Conservation (phyloP, 2,888 invertebrate species). For the Dryomyza anilis region DNA sequence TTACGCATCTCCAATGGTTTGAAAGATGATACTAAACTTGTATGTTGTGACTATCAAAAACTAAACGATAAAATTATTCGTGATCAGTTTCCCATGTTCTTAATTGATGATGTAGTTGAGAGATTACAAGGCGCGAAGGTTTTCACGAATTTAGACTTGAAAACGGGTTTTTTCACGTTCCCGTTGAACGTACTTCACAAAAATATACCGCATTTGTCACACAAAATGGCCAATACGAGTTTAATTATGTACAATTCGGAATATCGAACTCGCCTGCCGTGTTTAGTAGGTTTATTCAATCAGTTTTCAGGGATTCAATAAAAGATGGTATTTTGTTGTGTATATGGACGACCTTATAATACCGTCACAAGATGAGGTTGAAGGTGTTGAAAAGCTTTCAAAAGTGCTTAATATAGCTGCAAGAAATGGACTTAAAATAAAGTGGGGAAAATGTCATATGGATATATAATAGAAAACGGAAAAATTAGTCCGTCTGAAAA, state of each 20-base stretch:
- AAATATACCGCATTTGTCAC: slow-evolving; percentile 34
- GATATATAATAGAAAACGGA: not conserved
- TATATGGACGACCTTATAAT: slow-evolving; percentile 37
- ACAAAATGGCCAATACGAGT: slow-evolving; percentile 33
- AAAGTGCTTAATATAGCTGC: not conserved
- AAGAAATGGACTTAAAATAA: not conserved
- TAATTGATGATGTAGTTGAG: slow-evolving; percentile 31
- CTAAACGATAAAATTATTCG: slow-evolving; percentile 24
- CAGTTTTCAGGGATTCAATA: slow-evolving; percentile 32
- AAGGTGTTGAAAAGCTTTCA: slow-evolving; percentile 19
- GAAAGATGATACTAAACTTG: not conserved
- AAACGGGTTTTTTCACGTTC: slow-evolving; percentile 38
- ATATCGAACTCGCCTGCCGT: slow-evolving; percentile 33
- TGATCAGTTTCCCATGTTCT: slow-evolving; percentile 27
- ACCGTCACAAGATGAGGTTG: slow-evolving; percentile 29
- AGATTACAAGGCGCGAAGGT: slow-evolving; percentile 30
- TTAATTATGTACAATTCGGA: slow-evolving; percentile 32
- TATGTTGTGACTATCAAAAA: too few relatives aligned
- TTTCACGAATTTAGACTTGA: slow-evolving; percentile 33
- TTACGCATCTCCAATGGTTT: not conserved
- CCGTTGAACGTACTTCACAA: slow-evolving; percentile 22
- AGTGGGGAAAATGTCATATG: not conserved
- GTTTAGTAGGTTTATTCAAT: slow-evolving; percentile 30
- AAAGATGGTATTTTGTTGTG: slow-evolving; percentile 20
- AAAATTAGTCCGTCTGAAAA: too few relatives aligned